Evolutionary conservation across 2,888 invertebrate genomes (phyloP), one percentile per base, ranked within the genome.

Genomic region (Biston stratarius): DNA sequence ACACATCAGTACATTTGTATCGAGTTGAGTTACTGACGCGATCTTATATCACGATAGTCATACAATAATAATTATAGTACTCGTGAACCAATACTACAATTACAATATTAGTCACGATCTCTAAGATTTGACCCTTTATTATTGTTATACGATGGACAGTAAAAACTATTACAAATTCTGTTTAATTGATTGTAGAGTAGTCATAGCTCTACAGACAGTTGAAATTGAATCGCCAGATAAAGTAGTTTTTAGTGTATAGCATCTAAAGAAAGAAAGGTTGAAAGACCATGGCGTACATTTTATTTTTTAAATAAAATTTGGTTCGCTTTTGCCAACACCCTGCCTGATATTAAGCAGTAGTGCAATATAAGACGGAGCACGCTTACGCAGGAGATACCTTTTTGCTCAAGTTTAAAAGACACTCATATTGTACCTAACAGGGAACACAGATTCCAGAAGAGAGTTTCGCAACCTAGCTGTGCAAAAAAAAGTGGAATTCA

Each of bases 61-160:
- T 55, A 55, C 48, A 83, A 87, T 91, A 90, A 93, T 92, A 90
- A 93, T 92, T 91, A 91, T 92, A 90, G 90, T 84, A 86, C 85
- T 88, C 84, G 85, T 87, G 90, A 89, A 89, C 90, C 91, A 91
- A 92, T 92, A 92, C 87, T 86, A 87, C 88, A 87, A 91, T 91
- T 91, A 87, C 80, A 82, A 77, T 81, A 91, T 94, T 92, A 89
- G 92, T 87, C 86, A 90, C 90, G 91, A 88, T 83, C 83, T 78
- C 75, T 84, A 84, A 82, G 80, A 83, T 83, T 87, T 79, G 81
- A 82, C 82, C 79, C 82, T 86, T 83, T 79, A 71, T 74, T 71
- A 70, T 73, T 74, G 67, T 74, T 74, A 80, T 81, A 86, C 83
- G 85, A 82, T 74, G 73, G 71, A 77, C 80, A 76, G 82, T 87